These are phyloP conservation scores for Penaeus indicus DNA, from an alignment of 1,140 invertebrate genomes.

Conservation along the genomic window DNA sequence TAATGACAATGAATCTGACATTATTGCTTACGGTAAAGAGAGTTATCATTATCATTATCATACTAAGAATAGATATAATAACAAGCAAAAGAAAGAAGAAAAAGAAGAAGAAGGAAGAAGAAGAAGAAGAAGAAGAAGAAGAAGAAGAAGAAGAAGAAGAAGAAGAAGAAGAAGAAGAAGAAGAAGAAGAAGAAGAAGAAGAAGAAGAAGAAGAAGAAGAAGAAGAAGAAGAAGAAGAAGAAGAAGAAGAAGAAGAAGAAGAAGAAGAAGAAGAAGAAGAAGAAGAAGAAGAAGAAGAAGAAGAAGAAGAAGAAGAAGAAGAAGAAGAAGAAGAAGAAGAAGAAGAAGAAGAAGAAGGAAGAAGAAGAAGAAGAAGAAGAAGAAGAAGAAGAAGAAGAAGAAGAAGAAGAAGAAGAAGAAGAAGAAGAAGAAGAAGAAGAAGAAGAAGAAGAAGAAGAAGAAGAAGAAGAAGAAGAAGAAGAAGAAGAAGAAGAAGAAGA, in stretches of 20 bases:
- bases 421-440: not conserved
- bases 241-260: no score
- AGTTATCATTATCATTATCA: no score
- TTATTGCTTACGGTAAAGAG: no score
- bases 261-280: not conserved
- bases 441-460: not conserved
- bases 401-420: not conserved
- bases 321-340: not conserved
- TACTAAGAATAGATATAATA: no score
- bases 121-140: not conserved
- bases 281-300: not conserved
- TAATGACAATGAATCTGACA: no score
- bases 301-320: no score
- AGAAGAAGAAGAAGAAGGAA: not conserved
- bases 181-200: not conserved
- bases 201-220: not conserved
- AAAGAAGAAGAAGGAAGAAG: not conserved
- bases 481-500: not conserved
- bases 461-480: not conserved
- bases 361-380: not conserved
- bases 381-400: not conserved
- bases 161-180: not conserved
- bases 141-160: not conserved
- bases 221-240: no score
- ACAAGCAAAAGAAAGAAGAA: not conserved